These are phyloP conservation scores for Archocentrus centrarchus DNA, from an alignment of 2,113 vertebrate genomes.

Conservation along the genomic window DNA sequence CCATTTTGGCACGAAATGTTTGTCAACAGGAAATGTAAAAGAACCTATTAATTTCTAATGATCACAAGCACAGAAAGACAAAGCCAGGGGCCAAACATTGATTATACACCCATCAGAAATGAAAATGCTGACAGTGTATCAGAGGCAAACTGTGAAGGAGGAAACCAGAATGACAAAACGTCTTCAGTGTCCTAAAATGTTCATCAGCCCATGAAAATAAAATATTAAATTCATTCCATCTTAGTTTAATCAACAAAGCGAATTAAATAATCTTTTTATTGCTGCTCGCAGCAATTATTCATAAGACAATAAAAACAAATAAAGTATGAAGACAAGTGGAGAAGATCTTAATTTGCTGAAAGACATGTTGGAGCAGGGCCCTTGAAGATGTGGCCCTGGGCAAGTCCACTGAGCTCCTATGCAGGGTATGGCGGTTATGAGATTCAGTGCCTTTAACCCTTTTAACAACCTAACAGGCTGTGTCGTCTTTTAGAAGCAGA, in stretches of 20 bases:
- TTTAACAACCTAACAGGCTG: constrained; percentile 13
- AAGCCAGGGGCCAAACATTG: constrained; percentile 22
- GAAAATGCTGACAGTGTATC: constrained; percentile 25
- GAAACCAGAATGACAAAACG: constrained; percentile 23
- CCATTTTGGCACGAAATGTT: constrained; percentile 45
- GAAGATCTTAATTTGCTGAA: constrained; percentile 87
- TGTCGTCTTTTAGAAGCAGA: not conserved
- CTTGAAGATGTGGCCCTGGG: constrained; percentile 15
- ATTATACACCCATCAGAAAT: not conserved
- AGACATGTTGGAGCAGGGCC: constrained; percentile 39
- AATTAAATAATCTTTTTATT: constrained; percentile 91
- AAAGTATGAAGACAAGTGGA: constrained; percentile 64
- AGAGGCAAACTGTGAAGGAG: constrained; percentile 31
- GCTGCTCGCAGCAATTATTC: constrained; percentile 95
- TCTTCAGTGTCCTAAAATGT: constrained; percentile 29
- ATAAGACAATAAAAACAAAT: constrained; percentile 72
- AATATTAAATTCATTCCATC: constrained; percentile 73
- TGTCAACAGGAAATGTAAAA: constrained; percentile 4
- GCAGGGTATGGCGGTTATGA: constrained; percentile 11
- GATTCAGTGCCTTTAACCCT: constrained; percentile 50
- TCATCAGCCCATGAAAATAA: constrained; percentile 43
- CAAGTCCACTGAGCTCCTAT: constrained; percentile 9
- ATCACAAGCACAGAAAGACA: constrained; percentile 53
- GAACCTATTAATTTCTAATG: not conserved
- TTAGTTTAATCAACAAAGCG: constrained; percentile 75